Percentiles rank a stretch among this genome's conserved stretches.
Evolutionary conservation across 2,113 vertebrate species (phyloP).

Genomic region (Petrocephalus zakoni): DNA sequence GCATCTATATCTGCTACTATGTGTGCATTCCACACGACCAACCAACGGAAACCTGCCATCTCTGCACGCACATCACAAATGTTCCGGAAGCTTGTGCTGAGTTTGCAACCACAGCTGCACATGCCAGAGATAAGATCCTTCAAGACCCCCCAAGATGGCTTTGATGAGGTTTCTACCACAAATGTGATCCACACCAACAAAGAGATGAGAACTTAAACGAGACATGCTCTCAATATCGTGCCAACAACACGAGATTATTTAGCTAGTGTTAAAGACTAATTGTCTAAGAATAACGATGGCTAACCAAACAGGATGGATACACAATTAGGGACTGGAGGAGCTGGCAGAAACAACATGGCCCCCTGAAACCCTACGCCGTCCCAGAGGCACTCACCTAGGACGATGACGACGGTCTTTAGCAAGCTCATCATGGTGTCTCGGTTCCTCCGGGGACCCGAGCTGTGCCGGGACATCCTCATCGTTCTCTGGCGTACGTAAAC

Average conservation of each 20-base stretch:
- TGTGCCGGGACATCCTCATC: slow-evolving; percentile 98
- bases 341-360: not conserved
- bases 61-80: not conserved
- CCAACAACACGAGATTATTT: not conserved
- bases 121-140: not conserved
- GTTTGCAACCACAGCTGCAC: not conserved
- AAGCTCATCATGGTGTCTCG: slow-evolving; percentile 99
- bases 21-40: not conserved
- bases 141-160: not conserved
- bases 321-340: not conserved
- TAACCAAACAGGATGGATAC: not conserved
- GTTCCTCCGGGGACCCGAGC: slow-evolving; percentile 89
- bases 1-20: not conserved
- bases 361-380: not conserved
- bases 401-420: slow-evolving; percentile 95
- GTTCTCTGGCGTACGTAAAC: slow-evolving; percentile 96
- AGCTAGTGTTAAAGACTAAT: not conserved
- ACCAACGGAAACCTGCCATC: not conserved
- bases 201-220: not conserved
- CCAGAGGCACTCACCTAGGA: slow-evolving; percentile 76
- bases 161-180: not conserved
- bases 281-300: not conserved
- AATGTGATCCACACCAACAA: not conserved
- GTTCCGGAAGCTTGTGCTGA: not conserved
- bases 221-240: not conserved